These are phyloP conservation scores for Vireo altiloquus DNA, from an alignment of 2,113 vertebrate genomes.

Conservation along the genomic window DNA sequence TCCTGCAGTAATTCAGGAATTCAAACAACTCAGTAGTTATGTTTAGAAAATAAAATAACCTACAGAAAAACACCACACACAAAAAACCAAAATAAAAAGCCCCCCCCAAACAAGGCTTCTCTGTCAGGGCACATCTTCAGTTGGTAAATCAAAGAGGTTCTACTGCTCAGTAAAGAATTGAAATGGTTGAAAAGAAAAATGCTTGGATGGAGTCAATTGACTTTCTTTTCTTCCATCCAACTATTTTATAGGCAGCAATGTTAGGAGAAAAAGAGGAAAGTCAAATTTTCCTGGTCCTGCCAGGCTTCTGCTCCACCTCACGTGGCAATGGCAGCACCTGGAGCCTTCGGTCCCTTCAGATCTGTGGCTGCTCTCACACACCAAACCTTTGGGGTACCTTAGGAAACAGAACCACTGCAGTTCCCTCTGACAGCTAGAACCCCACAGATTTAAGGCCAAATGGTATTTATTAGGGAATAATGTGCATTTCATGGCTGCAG, in stretches of 20 bases:
- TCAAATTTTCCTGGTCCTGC: background rate
- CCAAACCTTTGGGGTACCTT: background rate
- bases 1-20: background rate
- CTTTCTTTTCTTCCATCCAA: background rate
- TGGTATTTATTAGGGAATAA: background rate
- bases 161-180: background rate
- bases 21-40: background rate
- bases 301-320: background rate
- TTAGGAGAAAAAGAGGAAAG: background rate
- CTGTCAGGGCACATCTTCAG: background rate
- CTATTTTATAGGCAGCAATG: background rate
- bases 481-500: background rate
- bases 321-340: rapidly evolving
- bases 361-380: rapidly evolving
- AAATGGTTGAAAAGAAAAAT: background rate
- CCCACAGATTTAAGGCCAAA: background rate
- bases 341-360: rapidly evolving
- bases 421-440: background rate
- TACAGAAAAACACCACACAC: background rate
- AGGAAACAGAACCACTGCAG: background rate
- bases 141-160: background rate
- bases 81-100: background rate
- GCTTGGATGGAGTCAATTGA: background rate
- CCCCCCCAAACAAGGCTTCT: background rate
- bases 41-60: background rate